Evolutionary conservation across 2,888 invertebrate species (phyloP), one percentile per base, ranked within the genome.

Genomic region (Spilosoma lubricipeda): DNA sequence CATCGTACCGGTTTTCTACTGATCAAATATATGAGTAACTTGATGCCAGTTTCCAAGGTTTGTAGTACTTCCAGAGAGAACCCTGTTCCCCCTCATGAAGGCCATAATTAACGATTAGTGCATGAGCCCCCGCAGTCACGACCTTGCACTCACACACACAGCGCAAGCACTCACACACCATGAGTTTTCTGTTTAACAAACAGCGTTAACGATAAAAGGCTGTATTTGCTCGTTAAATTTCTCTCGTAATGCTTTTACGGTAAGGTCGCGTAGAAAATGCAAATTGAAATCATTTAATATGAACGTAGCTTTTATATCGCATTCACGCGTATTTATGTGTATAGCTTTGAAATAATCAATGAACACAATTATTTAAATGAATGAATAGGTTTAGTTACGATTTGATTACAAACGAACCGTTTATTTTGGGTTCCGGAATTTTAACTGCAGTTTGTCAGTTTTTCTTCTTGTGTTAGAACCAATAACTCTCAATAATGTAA

Each of bases 161-260:
- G 42, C 23, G 8, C 63, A 63, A n/a, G 13, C 33, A 45, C 42
- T 23, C 63, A 23, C 64, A 48, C 71, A 33, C 59, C 64, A 70
- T 63, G 45, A 45, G 11, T 13, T 71, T 64, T 65, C 27, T 64
- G 48, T 48, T 71, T 33, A 33, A 48, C 71, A 48, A 71, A 71
- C 48, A 65, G 20, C 64, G 45, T n/a, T 63, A 45, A 64, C 71
- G 33, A 45, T 48, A 64, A 64, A 45, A 64, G 42, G 30, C 59
- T 69, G 27, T 69, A 59, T 70, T 42, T 59, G 39, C 36, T 59
- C 56, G 59, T 36, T 18, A 33, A 68, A 52, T 70, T 59, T 59
- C 64, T 71, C 30, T 71, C 64, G 64, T 64, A 64, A 65, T 48
- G 45, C 15, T 45, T 27, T 23, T 33, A 63, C 45, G 11, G 42